Percentiles rank a stretch among this genome's conserved stretches.
phyloP scores from a whole-genome alignment of 2,113 vertebrate species.

The Synodontis membranacea region DNA sequence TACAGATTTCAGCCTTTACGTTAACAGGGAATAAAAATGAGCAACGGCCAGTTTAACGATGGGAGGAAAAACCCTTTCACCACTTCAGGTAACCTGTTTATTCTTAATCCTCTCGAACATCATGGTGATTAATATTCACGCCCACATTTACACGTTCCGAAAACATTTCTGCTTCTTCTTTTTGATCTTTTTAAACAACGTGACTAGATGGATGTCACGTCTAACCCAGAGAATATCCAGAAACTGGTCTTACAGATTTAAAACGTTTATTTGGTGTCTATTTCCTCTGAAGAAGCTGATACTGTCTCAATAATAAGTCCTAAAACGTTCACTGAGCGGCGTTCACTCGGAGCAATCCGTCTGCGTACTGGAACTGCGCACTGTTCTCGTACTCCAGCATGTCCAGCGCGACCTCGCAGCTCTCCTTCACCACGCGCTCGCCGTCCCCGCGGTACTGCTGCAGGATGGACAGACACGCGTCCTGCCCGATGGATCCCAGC shows the following conservation, averaged over 20 bases:
- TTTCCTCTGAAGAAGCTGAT: background rate
- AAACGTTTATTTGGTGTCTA: background rate
- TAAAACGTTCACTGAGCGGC: slow-evolving; percentile 30
- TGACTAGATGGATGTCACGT: background rate
- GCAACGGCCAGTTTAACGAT: too few relatives aligned
- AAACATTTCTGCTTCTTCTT: too few relatives aligned
- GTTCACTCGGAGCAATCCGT: slow-evolving; percentile 73
- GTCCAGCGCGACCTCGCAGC: slow-evolving; percentile 92
- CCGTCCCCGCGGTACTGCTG: slow-evolving; percentile 68
- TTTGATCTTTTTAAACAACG: too few relatives aligned
- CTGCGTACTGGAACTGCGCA: slow-evolving; percentile 86
- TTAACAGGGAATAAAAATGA: too few relatives aligned
- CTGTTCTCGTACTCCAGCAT: slow-evolving; percentile 84
- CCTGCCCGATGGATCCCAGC: slow-evolving; percentile 86
- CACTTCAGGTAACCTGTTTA: background rate
- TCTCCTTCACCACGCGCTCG: slow-evolving; percentile 91
- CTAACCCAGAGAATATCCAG: background rate
- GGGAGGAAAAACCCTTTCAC: background rate
- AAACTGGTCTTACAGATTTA: background rate
- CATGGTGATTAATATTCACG: background rate
- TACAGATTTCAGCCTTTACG: too few relatives aligned
- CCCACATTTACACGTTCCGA: too few relatives aligned
- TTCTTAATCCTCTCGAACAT: background rate
- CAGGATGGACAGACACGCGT: slow-evolving; percentile 80
- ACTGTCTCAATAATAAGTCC: background rate